A percentile compares a stretch with the other conserved stretches of the same genome.
These are phyloP conservation scores for Limnodromus scolopaceus DNA, from an alignment of 2,797 vertebrate genomes.

Conservation along the genomic window DNA sequence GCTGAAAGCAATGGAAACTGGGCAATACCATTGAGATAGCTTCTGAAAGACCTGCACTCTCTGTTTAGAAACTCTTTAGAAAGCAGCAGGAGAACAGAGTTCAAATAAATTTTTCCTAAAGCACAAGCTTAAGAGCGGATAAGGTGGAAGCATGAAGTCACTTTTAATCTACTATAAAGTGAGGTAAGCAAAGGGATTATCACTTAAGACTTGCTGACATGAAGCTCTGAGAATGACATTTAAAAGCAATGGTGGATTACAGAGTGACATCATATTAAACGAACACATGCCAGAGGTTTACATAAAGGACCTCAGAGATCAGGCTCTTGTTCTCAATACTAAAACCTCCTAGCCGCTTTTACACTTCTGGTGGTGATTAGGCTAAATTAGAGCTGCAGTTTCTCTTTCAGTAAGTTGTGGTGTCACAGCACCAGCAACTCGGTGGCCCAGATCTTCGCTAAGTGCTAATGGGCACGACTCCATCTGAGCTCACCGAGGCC, in stretches of 20 bases:
- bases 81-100: conserved; percentile 38
- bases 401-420: background rate
- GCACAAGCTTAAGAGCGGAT: conserved; percentile 48
- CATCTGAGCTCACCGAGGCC: background rate
- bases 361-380: background rate
- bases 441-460: background rate
- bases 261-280: conserved; percentile 62
- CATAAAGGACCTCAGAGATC: conserved; percentile 55
- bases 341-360: background rate
- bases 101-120: conserved; percentile 63
- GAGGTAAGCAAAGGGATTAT: conserved; percentile 70
- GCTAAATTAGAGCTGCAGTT: conserved; percentile 3
- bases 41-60: background rate
- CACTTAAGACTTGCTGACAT: conserved; percentile 62
- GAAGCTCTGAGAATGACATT: conserved; percentile 66
- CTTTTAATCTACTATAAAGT: conserved; percentile 66
- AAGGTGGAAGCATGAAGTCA: conserved; percentile 63
- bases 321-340: conserved; percentile 27
- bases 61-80: conserved; percentile 55
- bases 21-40: background rate
- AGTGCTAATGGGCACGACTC: background rate
- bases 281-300: conserved; percentile 64
- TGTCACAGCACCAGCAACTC: background rate
- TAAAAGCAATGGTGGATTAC: conserved; percentile 68
- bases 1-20: conserved; percentile 16